Base-by-base conservation (phyloP, 1,140 invertebrate genomes). In the Drosophila bifasciata region DNA sequence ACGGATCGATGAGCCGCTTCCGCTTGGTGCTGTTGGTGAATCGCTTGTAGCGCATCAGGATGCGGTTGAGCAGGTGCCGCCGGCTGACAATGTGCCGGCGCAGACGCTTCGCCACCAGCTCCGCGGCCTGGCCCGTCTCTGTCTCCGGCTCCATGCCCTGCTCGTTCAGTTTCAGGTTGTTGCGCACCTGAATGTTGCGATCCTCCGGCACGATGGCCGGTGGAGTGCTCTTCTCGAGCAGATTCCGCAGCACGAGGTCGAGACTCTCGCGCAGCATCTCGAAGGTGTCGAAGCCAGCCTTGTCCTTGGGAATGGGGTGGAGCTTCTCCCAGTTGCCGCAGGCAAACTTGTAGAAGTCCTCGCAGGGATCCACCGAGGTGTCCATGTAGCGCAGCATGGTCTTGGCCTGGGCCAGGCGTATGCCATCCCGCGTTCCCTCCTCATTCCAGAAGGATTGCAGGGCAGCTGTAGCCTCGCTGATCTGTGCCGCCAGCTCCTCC, bases 301-400 rank as follows among this genome's bases (percentile, higher is more conserved):
- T 95, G 84, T 97, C 96, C 71, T 95, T 95, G 4, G 97, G 97
- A 67, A 98, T 97, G 0, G 96, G 96, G 92, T 98, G 96, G 43
- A 94, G 92, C 23, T 94, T 93, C 23, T 95, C 94, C 97, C 97
- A 98, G 71, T 96, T 96, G 13, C 97, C 97, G 89, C 97, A 98
- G 0, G 97, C 95, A 83, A 95, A 98, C 80, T 96, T 94, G 91
- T 98, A 98, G 91, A 98, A 99, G 91, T 99, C 97, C 2, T 96
- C 92, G 90, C 98, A 99, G 0, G 98, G 97, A 92, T 98, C 94
- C 0, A 94, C 94, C 15, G 90, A 92, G 0, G 80, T 90, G 79
- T 98, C 96, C 95, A 98, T 97, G 74, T 95, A 96, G 60, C 94
- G 93, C 67, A 93, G 92, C 95, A 96, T 96, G 64, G 95, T 94